phyloP scores from a whole-genome alignment of 2,797 vertebrate genomes.

The Sebastes vulpes region DNA sequence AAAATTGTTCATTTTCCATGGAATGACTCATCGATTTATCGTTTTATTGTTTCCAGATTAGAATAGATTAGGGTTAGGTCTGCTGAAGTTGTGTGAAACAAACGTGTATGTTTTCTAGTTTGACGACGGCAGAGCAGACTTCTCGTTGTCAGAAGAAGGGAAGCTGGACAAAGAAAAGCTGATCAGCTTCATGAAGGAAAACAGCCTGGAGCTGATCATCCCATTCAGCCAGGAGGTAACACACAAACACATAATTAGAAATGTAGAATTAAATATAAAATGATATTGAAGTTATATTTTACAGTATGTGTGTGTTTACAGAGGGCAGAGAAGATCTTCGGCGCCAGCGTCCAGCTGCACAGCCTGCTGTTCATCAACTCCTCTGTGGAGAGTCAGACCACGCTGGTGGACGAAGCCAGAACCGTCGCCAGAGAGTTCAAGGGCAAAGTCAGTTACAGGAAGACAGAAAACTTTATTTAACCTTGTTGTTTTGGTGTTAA shows the following conservation, averaged over 20 bases:
- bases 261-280: background rate
- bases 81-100: background rate
- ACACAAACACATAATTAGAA: background rate
- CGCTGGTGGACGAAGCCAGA: slow-evolving; percentile 68
- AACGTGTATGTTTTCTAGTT: slow-evolving; percentile 77
- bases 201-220: slow-evolving; percentile 90
- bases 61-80: background rate
- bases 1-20: too few relatives aligned
- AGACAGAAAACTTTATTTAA: background rate
- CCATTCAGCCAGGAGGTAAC: slow-evolving; percentile 88
- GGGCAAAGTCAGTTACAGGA: slow-evolving; percentile 79
- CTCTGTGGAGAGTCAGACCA: slow-evolving; percentile 75
- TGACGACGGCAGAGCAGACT: slow-evolving; percentile 89
- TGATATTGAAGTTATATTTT: background rate
- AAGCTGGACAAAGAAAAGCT: slow-evolving; percentile 82
- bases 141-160: slow-evolving; percentile 72
- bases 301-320: slow-evolving; percentile 55
- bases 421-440: slow-evolving; percentile 84
- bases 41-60: too few relatives aligned
- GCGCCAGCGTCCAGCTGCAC: slow-evolving; percentile 87
- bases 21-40: too few relatives aligned
- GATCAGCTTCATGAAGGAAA: slow-evolving; percentile 83
- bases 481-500: background rate
- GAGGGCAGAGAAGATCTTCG: slow-evolving; percentile 89
- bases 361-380: slow-evolving; percentile 92